Evolutionary conservation across 1,140 invertebrate genomes (phyloP).

Genomic region (Yoshiicerus persimilis): DNA sequence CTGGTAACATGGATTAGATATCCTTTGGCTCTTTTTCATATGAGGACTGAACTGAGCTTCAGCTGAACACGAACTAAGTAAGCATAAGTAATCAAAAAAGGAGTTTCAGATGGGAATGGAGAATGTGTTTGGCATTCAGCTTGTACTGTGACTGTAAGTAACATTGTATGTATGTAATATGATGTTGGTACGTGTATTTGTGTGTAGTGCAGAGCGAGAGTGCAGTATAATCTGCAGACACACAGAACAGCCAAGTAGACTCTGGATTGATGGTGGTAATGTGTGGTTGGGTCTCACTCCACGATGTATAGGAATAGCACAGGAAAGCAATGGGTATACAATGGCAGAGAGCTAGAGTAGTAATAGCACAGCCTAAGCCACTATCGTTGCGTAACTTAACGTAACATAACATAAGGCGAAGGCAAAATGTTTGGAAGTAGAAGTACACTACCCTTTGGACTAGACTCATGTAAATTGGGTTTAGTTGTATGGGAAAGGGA

Average conservation of each 20-base stretch:
- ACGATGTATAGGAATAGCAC: not conserved
- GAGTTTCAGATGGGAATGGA: not conserved
- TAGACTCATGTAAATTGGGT: conserved; percentile 17
- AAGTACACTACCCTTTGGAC: not conserved
- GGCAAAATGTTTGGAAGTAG: conserved; percentile 10
- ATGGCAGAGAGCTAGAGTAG: not conserved
- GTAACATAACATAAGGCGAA: not conserved
- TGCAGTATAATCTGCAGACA: not conserved
- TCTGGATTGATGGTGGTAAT: not conserved
- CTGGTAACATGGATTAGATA: not conserved
- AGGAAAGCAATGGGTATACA: not conserved
- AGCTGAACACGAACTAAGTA: not conserved
- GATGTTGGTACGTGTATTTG: not conserved
- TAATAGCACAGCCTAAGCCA: not conserved
- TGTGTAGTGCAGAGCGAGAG: not conserved
- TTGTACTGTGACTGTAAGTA: not conserved
- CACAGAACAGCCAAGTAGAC: not conserved
- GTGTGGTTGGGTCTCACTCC: not conserved
- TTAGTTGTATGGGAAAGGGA: conserved; percentile 17
- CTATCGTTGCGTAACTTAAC: conserved; percentile 16
- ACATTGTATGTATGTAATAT: not conserved
- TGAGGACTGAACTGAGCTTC: not conserved
- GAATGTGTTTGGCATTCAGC: not conserved
- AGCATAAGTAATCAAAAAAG: not conserved
- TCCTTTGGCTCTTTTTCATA: not conserved